Conservation (phyloP, 2,797 vertebrate species). For the Halcyon smyrnensis region DNA sequence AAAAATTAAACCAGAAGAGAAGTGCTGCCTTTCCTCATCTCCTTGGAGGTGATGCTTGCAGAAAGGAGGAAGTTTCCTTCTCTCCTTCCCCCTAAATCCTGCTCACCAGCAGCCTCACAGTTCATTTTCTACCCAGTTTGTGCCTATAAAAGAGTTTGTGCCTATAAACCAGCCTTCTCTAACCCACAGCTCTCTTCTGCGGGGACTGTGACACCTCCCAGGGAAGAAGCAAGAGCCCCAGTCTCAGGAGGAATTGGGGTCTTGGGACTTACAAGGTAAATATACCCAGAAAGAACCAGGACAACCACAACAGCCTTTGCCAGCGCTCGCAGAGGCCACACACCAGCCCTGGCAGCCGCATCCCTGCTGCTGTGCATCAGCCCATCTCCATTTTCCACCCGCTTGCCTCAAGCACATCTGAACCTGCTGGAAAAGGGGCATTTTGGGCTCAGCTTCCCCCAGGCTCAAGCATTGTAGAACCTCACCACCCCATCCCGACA, state of each 20-base stretch:
- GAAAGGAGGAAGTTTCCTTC: neutral
- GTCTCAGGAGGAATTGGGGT: accelerated
- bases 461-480: accelerated
- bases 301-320: neutral
- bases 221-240: neutral
- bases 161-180: neutral
- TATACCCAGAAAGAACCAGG: neutral
- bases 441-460: neutral
- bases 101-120: neutral
- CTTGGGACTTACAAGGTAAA: neutral
- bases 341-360: neutral
- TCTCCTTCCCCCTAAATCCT: neutral
- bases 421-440: neutral
- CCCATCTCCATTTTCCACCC: neutral
- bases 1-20: neutral
- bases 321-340: neutral
- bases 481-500: neutral
- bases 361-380: neutral
- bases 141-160: too few relatives aligned
- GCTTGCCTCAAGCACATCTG: neutral
- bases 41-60: neutral
- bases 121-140: neutral
- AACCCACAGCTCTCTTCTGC: neutral
- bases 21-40: neutral
- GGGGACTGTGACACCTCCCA: neutral